Evolutionary conservation across 2,113 vertebrate genomes (phyloP), one percentile per base, ranked within the genome.

Genomic region (Scomber colias): DNA sequence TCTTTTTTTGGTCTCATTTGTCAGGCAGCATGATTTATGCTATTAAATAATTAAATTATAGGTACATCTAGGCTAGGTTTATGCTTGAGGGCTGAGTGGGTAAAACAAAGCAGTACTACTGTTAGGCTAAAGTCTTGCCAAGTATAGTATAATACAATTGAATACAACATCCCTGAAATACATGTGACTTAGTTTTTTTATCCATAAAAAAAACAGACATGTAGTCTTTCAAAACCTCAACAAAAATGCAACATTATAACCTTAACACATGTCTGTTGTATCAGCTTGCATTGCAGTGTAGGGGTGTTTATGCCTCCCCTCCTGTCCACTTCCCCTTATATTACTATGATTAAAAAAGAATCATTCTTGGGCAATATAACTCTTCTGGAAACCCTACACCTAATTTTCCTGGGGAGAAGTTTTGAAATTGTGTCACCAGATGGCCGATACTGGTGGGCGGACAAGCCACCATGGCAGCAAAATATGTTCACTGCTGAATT

Each of bases 401-500:
- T 73, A 54, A 79, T 88, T 84, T 90, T 84, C 75, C 66, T 68
- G 66, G 57, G 71, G 51, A 89, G 63, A 65, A 66, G 48, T 65
- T 78, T 82, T 62, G 65, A 82, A 84, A 87, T 83, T 86, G 74
- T 84, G 77, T 83, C 84, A 91, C 77, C 92, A 90, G 84, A 90
- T 91, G 88, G 91, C 79, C 57, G 69, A 90, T 67, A 79, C 67
- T 74, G 75, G 79, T 86, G 78, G 79, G 89, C 65, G 60, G 76
- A 86, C 85, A 84, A 84, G 60, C 68, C 73, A 82, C 81, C 77
- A 50, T 89, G 86, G 78, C 73, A 83, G 71, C 46, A 67, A 88
- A 92, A 91, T 90, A 90, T 90, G 88, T 77, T 90, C 67, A 46
- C 56, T 82, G 81, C 80, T 84, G 77, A 92, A 89, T 89, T 90